A percentile compares a stretch with the other conserved stretches of the same genome.
These are phyloP conservation scores for Microcaecilia unicolor DNA, from an alignment of 2,797 vertebrate genomes.

Conservation along the genomic window DNA sequence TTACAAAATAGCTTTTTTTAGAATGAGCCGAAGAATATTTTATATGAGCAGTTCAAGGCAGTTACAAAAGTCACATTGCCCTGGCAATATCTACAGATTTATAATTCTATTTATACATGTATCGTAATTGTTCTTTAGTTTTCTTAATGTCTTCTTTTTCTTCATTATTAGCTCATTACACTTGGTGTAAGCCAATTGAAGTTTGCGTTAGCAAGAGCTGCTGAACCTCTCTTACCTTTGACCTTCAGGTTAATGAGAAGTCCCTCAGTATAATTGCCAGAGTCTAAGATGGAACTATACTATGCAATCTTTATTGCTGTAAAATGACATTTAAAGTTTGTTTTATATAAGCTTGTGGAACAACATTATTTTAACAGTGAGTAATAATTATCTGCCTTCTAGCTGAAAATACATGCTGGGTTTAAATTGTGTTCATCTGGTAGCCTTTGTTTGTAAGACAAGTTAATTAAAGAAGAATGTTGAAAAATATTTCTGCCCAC, in stretches of 20 bases:
- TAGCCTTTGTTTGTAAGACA: slow-evolving; percentile 46
- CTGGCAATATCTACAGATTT: slow-evolving; percentile 6
- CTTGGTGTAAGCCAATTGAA: slow-evolving; percentile 33
- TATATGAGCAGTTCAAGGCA: neutral
- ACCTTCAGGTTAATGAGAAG: slow-evolving; percentile 52
- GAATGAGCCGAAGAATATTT: neutral
- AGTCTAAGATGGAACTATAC: slow-evolving; percentile 26
- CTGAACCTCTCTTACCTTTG: slow-evolving; percentile 35
- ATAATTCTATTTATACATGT: slow-evolving; percentile 14
- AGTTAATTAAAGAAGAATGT: slow-evolving; percentile 50
- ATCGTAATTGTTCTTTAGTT: slow-evolving; percentile 15
- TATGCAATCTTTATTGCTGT: slow-evolving; percentile 39
- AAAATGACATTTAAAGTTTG: slow-evolving; percentile 55
- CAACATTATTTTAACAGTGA: slow-evolving; percentile 42
- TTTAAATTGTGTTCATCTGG: slow-evolving; percentile 46
- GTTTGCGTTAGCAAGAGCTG: slow-evolving; percentile 26
- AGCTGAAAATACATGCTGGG: slow-evolving; percentile 39
- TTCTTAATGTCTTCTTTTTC: slow-evolving; percentile 21
- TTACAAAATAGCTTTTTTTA: neutral
- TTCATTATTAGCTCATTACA: slow-evolving; percentile 33
- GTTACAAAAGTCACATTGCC: neutral
- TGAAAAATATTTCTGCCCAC: slow-evolving; percentile 42
- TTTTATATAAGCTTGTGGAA: slow-evolving; percentile 51
- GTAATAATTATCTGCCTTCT: slow-evolving; percentile 49
- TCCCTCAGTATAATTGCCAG: slow-evolving; percentile 39